phyloP scores from a whole-genome alignment of 2,888 invertebrate species.

The Atrina japonica region DNA sequence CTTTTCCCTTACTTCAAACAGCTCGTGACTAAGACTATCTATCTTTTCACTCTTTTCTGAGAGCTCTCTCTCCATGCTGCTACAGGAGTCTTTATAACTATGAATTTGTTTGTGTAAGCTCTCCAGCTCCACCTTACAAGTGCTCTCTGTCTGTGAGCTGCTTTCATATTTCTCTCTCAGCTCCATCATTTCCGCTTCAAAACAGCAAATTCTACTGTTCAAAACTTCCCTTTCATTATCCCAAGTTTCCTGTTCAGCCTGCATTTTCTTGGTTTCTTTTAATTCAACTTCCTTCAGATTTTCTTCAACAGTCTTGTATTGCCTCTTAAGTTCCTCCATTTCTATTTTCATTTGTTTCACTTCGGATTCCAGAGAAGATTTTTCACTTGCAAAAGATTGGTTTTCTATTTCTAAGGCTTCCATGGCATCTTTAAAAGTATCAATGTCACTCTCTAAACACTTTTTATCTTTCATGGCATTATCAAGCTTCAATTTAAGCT shows the following conservation, averaged over 20 bases:
- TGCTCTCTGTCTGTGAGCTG: slow-evolving; percentile 24
- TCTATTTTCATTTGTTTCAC: slow-evolving; percentile 22
- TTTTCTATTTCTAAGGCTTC: slow-evolving; percentile 68
- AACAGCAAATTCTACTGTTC: slow-evolving; percentile 27
- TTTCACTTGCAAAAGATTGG: slow-evolving; percentile 54
- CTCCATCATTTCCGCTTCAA: slow-evolving; percentile 35
- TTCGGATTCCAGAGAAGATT: slow-evolving; percentile 46
- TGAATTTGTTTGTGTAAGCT: slow-evolving; percentile 26
- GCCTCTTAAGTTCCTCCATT: slow-evolving; percentile 9
- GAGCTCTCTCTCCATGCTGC: slow-evolving; percentile 36
- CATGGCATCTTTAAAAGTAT: slow-evolving; percentile 65
- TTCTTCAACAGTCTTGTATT: slow-evolving; percentile 2
- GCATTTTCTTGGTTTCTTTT: slow-evolving; percentile 28
- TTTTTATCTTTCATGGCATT: slow-evolving; percentile 35
- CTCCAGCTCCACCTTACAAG: slow-evolving; percentile 24
- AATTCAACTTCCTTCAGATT: slow-evolving; percentile 14
- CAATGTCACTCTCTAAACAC: slow-evolving; percentile 48
- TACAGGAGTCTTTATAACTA: slow-evolving; percentile 24
- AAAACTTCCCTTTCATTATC: slow-evolving; percentile 42
- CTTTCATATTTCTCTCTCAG: slow-evolving; percentile 30
- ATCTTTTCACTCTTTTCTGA: slow-evolving; percentile 33
- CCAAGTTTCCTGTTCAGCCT: slow-evolving; percentile 44
- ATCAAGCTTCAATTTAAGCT: slow-evolving; percentile 17
- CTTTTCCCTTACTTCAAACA: slow-evolving; percentile 45
- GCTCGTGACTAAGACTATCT: slow-evolving; percentile 45